phyloP scores from a whole-genome alignment of 1,140 invertebrate species.

The Penaeus japonicus region DNA sequence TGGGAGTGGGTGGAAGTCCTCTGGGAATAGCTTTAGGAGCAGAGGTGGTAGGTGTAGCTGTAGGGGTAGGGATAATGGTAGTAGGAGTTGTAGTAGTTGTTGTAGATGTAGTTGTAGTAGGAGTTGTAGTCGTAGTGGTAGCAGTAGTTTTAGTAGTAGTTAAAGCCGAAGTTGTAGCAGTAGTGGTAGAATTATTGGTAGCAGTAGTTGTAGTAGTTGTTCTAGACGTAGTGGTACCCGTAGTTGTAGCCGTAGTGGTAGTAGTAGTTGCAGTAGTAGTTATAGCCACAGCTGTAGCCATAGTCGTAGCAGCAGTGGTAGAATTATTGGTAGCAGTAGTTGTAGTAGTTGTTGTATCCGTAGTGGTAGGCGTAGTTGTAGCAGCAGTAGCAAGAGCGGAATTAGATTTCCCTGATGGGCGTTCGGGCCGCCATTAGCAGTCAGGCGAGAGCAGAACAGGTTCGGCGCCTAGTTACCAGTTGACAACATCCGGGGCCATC shows the following conservation, averaged over 20 bases:
- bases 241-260: not conserved
- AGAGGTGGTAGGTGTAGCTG: not conserved
- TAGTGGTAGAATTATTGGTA: not conserved
- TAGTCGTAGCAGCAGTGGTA: not conserved
- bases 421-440: no score
- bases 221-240: not conserved
- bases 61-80: constrained; percentile 4
- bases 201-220: not conserved
- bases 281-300: not conserved
- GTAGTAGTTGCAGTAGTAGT: not conserved
- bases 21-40: no score
- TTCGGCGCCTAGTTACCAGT: no score
- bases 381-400: not conserved
- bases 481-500: no score
- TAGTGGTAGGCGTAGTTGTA: not conserved
- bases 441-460: no score
- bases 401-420: no score
- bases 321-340: not conserved
- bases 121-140: not conserved
- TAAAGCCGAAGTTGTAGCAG: not conserved
- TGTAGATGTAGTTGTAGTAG: constrained; percentile 16
- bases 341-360: not conserved
- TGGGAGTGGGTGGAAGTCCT: no score
- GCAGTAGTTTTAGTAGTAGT: not conserved
- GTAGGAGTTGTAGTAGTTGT: not conserved